These are phyloP conservation scores for Archocentrus centrarchus DNA, from an alignment of 2,113 vertebrate species.

Conservation along the genomic window DNA sequence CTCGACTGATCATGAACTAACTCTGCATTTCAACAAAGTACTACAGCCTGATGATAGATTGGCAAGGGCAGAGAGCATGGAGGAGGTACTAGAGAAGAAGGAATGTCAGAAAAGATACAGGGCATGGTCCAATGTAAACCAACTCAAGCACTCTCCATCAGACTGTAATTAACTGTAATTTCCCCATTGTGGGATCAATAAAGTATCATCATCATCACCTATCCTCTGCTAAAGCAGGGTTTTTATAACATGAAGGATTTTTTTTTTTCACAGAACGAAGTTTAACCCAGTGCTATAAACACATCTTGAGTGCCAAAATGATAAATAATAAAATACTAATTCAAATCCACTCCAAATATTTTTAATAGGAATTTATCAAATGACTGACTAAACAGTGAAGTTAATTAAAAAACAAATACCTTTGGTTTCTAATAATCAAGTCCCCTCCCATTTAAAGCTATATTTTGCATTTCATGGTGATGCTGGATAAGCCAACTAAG, in stretches of 20 bases:
- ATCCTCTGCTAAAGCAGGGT: not conserved
- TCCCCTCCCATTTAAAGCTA: not conserved
- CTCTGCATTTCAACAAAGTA: not conserved
- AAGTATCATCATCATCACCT: not conserved
- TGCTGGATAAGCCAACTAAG: not conserved
- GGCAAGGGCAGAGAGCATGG: not conserved
- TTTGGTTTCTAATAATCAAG: not conserved
- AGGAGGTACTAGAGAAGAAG: not conserved
- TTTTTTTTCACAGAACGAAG: not conserved
- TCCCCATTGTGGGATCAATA: no score
- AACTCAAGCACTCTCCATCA: not conserved
- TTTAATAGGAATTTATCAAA: not conserved
- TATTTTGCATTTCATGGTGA: not conserved
- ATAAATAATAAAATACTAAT: not conserved
- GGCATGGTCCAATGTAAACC: not conserved
- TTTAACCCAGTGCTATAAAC: not conserved
- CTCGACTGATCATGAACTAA: not conserved
- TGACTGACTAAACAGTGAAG: no score
- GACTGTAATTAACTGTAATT: not conserved
- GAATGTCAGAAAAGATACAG: not conserved
- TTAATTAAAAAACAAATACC: not conserved
- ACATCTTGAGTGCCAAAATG: not conserved
- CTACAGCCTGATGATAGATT: not conserved
- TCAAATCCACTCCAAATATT: not conserved
- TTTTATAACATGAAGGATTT: not conserved